phyloP scores from a whole-genome alignment of 2,888 invertebrate genomes.

The Dryomyza anilis region DNA sequence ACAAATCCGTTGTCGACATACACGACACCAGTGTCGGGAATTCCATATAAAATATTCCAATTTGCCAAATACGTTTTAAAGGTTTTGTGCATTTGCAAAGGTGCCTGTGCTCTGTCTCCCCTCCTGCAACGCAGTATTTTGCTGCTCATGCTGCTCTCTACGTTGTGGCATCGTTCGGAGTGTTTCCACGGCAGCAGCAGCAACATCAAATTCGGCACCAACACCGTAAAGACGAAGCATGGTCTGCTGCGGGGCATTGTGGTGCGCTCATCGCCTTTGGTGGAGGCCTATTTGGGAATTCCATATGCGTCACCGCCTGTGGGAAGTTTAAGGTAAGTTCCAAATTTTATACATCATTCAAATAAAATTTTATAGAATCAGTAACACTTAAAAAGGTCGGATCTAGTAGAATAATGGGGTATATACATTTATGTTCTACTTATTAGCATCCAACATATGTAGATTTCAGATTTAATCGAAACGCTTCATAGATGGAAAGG shows the following conservation, averaged over 20 bases:
- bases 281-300: constrained; percentile 91
- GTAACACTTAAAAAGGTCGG: too few species aligned
- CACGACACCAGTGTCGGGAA: too few species aligned
- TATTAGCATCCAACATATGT: too few species aligned
- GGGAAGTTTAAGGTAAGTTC: constrained; percentile 78
- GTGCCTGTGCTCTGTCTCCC: constrained; percentile 3
- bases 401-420: too few species aligned
- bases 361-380: too few species aligned
- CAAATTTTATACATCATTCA: too few species aligned
- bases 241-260: constrained; percentile 86
- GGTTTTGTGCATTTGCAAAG: constrained; percentile 1
- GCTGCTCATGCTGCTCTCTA: constrained; percentile 46
- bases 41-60: constrained; percentile 18
- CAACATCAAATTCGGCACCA: constrained; percentile 65
- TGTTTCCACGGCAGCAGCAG: constrained; percentile 48
- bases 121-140: constrained; percentile 41
- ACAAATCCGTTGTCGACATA: too few species aligned
- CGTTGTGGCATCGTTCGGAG: constrained; percentile 50
- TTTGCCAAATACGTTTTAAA: constrained; percentile 20
- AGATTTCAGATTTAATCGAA: too few species aligned
- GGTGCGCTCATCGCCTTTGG: constrained; percentile 76
- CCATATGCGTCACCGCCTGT: constrained; percentile 92
- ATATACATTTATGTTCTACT: too few species aligned
- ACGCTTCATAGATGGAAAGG: too few species aligned
- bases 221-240: constrained; percentile 87